A percentile compares a stretch with the other conserved stretches of the same genome.
These are phyloP conservation scores for Xiphorhynchus elegans DNA, from an alignment of 2,113 vertebrate species.

Conservation along the genomic window DNA sequence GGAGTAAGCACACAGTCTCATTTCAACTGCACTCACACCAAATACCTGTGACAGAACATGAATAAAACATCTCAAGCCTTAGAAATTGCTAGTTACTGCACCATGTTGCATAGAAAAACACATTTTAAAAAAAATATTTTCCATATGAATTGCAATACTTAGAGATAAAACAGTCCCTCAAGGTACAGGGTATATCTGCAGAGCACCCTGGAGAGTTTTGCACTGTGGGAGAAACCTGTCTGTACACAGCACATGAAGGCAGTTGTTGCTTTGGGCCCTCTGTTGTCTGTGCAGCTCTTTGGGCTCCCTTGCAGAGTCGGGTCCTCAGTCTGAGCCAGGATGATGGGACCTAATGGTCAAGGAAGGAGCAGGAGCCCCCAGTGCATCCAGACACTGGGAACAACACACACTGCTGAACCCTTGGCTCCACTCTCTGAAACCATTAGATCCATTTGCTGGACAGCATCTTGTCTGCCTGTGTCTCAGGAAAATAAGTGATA, in stretches of 20 bases:
- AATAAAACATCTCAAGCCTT: not conserved
- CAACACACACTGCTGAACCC: not conserved
- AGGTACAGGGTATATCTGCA: not conserved
- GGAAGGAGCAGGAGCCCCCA: not conserved
- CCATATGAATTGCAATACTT: not conserved
- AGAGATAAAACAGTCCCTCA: not conserved
- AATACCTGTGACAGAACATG: not conserved
- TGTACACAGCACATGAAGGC: not conserved
- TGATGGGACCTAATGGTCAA: not conserved
- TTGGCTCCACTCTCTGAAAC: not conserved
- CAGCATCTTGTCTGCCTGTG: not conserved
- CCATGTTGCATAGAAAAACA: not conserved
- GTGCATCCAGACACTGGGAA: not conserved
- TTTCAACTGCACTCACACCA: not conserved
- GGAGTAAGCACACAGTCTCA: not conserved
- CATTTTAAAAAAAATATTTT: not conserved
- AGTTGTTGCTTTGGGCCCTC: not conserved
- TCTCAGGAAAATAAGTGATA: not conserved
- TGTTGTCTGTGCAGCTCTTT: not conserved
- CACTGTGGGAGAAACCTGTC: not conserved
- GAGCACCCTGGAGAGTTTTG: not conserved
- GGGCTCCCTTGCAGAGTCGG: not conserved
- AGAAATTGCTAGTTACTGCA: not conserved
- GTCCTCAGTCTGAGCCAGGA: not conserved
- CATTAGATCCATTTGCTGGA: not conserved